phyloP scores from a whole-genome alignment of 2,113 vertebrate species.

The Anseranas semipalmata region DNA sequence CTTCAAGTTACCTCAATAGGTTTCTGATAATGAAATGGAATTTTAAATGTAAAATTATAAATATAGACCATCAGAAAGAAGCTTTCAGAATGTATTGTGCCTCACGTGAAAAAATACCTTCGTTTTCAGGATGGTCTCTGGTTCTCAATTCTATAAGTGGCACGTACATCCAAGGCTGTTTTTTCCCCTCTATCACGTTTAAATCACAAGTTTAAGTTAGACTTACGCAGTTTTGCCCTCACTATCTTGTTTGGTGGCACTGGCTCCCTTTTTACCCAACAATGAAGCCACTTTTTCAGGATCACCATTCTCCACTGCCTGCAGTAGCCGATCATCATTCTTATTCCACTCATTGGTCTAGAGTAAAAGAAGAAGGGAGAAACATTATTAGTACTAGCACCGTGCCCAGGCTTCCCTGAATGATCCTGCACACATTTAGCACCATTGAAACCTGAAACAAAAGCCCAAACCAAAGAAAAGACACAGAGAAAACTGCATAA shows the following conservation, averaged over 20 bases:
- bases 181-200: neutral
- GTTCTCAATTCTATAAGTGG: neutral
- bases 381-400: neutral
- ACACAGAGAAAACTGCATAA: neutral
- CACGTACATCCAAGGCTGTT: neutral
- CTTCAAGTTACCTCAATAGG: neutral
- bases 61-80: neutral
- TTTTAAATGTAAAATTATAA: neutral
- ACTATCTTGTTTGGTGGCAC: constrained; percentile 88
- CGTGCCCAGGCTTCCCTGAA: neutral
- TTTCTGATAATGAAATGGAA: neutral
- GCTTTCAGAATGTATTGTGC: neutral
- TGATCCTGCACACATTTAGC: neutral
- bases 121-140: neutral
- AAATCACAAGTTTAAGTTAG: neutral
- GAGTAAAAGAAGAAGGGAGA: neutral
- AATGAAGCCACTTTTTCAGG: constrained; percentile 90
- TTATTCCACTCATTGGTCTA: constrained; percentile 97
- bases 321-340: constrained; percentile 93
- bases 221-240: constrained; percentile 98
- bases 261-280: constrained; percentile 93
- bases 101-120: neutral
- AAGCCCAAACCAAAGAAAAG: neutral
- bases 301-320: constrained; percentile 94
- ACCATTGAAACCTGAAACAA: neutral